Base-by-base conservation (phyloP, 1,140 invertebrate genomes). In the Lasaia peninsularis region DNA sequence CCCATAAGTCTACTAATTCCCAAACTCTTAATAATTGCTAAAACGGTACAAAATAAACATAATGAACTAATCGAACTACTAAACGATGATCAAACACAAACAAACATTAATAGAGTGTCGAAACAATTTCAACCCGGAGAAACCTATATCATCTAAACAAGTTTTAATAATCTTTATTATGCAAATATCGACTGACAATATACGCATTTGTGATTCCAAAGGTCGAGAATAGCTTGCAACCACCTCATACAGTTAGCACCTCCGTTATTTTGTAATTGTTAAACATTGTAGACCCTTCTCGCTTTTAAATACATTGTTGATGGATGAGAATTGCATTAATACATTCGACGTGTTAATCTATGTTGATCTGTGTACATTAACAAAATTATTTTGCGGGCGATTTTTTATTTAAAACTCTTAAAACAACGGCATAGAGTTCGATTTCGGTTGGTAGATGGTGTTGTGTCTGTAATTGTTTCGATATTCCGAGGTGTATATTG, bases 251-350 rank as follows among this genome's bases (percentile, higher is more conserved):
- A 48, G 40, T 48, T 48, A 48, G 20, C 44, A 48, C 20, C 44
- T 48, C 44, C 44, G 44, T 48, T 48, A 48, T 4, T 21, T 48
- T 48, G 21, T 48, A 48, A 48, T 48, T 48, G 44, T 48, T 48
- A 48, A 48, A 48, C 44, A 48, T 21, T 18, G 18, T 48, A 48
- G 10, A 48, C 44, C 44, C 44, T 48, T 48, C 44, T 48, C 44
- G 44, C 44, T 48, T 48, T 48, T 48, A 48, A 48, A 20, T 48
- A 48, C 44, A 48, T n/a, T 48, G 10, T 21, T 48, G 40, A 48
- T 48, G 40, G 40, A 48, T 48, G 40, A 48, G 16, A 48, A 48
- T 48, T 48, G 40, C 40, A 48, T 48, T 48, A 48, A 48, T 48
- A 48, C 40, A 48, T 48, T 48, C 9, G 11, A 48, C 20, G 40